phyloP scores from a whole-genome alignment of 2,888 invertebrate genomes.

The Drosophila mettleri region DNA sequence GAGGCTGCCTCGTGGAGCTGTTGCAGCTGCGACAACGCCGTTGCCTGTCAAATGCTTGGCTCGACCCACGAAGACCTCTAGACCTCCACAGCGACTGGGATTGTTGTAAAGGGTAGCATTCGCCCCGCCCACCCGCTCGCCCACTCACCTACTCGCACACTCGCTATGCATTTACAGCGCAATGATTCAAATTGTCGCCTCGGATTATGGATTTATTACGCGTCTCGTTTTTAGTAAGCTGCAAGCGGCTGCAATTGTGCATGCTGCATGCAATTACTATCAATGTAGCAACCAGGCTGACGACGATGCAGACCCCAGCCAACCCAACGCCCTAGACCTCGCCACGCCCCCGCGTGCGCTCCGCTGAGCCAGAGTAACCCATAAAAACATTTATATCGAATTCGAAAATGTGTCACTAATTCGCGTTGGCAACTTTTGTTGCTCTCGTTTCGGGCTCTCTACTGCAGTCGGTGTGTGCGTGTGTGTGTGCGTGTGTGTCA shows the following conservation, averaged over 20 bases:
- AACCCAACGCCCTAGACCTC: not conserved
- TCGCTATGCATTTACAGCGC: constrained; percentile 62
- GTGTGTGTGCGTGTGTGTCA: constrained; percentile 1
- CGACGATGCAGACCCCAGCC: constrained; percentile 28
- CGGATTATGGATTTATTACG: constrained; percentile 80
- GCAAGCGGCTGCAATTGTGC: constrained; percentile 76
- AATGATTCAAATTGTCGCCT: constrained; percentile 81
- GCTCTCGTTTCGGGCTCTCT: constrained; percentile 19
- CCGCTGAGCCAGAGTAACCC: constrained; percentile 18
- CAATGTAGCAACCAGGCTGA: constrained; percentile 56
- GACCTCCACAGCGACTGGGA: constrained; percentile 8
- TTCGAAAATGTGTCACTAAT: constrained; percentile 73
- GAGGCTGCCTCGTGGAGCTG: constrained; percentile 6
- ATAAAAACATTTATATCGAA: constrained; percentile 57
- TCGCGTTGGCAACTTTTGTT: constrained; percentile 71
- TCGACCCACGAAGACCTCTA: constrained; percentile 43
- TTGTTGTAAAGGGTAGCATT: not conserved
- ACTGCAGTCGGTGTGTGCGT: constrained; percentile 5
- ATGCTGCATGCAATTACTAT: constrained; percentile 78
- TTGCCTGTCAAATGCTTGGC: constrained; percentile 48
- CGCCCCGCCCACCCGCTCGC: not conserved
- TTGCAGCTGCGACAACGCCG: constrained; percentile 55
- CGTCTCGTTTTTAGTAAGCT: constrained; percentile 75
- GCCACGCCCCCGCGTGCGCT: not conserved
- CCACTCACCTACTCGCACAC: not conserved